These are phyloP conservation scores for Drosophila auraria DNA, from an alignment of 1,140 invertebrate species.

Conservation along the genomic window DNA sequence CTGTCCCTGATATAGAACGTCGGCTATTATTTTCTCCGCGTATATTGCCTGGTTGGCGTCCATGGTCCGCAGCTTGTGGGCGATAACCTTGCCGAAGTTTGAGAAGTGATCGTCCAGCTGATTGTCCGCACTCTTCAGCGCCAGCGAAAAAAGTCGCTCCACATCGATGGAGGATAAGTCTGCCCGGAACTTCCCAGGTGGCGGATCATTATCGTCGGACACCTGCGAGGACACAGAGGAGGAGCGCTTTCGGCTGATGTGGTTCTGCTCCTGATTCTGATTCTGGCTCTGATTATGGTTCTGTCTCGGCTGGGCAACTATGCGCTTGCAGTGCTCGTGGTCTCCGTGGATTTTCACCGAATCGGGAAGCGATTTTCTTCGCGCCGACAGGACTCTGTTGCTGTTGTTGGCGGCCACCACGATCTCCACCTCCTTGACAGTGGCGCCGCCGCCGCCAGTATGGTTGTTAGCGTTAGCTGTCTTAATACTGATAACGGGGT, in stretches of 20 bases:
- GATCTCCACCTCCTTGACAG: conserved; percentile 67
- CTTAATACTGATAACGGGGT: conserved; percentile 71
- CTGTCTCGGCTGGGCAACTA: conserved; percentile 23
- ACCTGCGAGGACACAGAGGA: conserved; percentile 73
- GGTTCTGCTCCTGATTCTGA: conserved; percentile 18
- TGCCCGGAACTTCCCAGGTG: conserved; percentile 60
- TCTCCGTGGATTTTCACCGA: conserved; percentile 22
- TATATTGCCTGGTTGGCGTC: conserved; percentile 81
- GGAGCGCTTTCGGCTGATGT: conserved; percentile 64
- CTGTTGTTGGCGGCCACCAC: conserved; percentile 51
- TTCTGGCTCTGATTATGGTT: conserved; percentile 17
- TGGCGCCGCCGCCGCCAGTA: conserved; percentile 12
- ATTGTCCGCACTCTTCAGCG: conserved; percentile 71
- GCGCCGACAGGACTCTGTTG: conserved; percentile 32
- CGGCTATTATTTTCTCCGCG: conserved; percentile 85
- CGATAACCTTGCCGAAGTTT: conserved; percentile 85
- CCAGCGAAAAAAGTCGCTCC: conserved; percentile 70
- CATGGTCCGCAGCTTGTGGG: conserved; percentile 85
- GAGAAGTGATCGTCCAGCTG: conserved; percentile 82
- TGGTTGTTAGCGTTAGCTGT: conserved; percentile 55
- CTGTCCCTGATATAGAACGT: conserved; percentile 85
- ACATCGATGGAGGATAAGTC: conserved; percentile 73
- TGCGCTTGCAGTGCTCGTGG: conserved; percentile 42
- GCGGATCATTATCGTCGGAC: conserved; percentile 66
- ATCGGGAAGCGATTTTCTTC: conserved; percentile 64